These are phyloP conservation scores for Gymnopithys bicolor DNA, from an alignment of 2,797 vertebrate genomes.

Conservation along the genomic window DNA sequence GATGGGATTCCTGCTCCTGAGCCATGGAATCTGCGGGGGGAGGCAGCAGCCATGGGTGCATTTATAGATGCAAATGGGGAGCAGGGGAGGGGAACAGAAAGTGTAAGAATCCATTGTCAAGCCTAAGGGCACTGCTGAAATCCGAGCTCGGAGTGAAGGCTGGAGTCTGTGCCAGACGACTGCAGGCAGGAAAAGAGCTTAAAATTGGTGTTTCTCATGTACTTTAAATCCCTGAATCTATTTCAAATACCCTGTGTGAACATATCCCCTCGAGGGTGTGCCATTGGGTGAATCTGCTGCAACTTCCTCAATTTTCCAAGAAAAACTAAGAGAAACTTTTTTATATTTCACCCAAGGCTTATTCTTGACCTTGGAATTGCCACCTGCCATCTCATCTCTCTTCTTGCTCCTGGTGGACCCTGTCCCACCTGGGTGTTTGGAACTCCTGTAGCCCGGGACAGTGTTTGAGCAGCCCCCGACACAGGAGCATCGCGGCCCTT, in stretches of 20 bases:
- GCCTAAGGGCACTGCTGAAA: neutral
- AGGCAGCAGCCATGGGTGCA: neutral
- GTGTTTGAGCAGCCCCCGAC: neutral
- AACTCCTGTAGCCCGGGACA: neutral
- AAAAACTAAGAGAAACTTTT: fast-evolving
- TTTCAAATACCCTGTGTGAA: fast-evolving
- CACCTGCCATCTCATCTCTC: neutral
- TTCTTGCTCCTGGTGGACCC: fast-evolving
- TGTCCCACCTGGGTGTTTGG: neutral
- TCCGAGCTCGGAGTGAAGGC: fast-evolving
- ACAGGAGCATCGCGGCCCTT: neutral
- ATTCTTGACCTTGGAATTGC: neutral
- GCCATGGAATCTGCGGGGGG: neutral
- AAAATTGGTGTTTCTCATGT: neutral
- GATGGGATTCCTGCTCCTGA: neutral
- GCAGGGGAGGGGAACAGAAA: neutral
- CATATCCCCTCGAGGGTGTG: fast-evolving
- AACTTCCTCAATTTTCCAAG: fast-evolving
- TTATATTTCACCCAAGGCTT: neutral
- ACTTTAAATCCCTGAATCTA: neutral
- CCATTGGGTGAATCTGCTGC: fast-evolving
- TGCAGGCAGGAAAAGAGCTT: neutral
- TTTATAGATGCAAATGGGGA: neutral
- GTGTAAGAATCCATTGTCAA: neutral
- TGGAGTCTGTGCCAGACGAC: neutral